Base-by-base conservation (phyloP, 2,113 vertebrate genomes). In the Zosterops borbonicus region DNA sequence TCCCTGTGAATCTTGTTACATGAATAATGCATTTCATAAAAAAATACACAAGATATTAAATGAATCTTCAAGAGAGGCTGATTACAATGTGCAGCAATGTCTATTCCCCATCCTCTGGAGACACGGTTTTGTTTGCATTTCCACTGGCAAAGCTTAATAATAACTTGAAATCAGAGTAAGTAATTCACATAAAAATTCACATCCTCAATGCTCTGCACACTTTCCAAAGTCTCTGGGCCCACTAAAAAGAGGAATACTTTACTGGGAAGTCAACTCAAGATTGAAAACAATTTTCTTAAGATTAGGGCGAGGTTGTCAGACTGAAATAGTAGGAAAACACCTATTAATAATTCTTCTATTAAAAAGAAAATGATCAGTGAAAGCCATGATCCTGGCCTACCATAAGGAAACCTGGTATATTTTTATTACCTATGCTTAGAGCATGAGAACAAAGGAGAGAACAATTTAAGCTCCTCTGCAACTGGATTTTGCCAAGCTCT, bases 1-100 rank as follows among this genome's bases (percentile, higher is more conserved):
- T 94, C 75, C 91, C 87, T 78, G 70, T 91, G 87, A 92, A 87
- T 90, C 92, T 83, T 94, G 87, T 84, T 90, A 71, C 68, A 95
- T 97, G 95, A 97, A 97, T 97, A 97, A 97, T 96, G 90, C 67
- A 97, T 96, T 96, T 96, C 75, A 92, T 93, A 94, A 86, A 94
- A 87, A 94, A 90, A 74, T 73, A 83, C 88, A 71, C 93, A 88
- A 88, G 87, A 80, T 94, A 94, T 95, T 97, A 97, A 95, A 96
- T 78, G 88, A 96, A 94, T 92, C 71, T 92, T 94, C 84, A 93
- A 83, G 94, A 94, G 83, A 84, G 46, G 77, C 70, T 96, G 96
- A 88, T 94, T 96, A 94, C 85, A 95, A 95, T 91, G 77, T 94
- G 85, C 50, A 46, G 69, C 65, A 67, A 52, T 44, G 77, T 90